Conservation (phyloP, 2,797 vertebrate species). For the Numenius phaeopus region DNA sequence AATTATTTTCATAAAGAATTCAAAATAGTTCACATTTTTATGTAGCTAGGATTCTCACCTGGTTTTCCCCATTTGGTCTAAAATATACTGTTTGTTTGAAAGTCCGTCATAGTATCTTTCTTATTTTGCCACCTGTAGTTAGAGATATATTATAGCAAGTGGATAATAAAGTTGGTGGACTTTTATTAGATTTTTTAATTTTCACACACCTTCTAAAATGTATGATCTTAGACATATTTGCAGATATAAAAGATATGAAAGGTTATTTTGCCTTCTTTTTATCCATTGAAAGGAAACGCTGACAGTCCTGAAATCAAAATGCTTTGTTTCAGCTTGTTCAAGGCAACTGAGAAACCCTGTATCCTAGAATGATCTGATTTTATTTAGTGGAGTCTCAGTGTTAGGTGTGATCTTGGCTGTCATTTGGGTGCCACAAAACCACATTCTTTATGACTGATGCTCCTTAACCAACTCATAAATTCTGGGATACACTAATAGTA, state of each 20-base stretch:
- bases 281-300: neutral
- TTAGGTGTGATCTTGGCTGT: neutral
- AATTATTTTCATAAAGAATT: neutral
- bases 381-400: neutral
- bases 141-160: neutral
- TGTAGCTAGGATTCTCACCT: accelerated
- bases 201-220: neutral
- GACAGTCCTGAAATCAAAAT: neutral
- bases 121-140: neutral
- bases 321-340: neutral
- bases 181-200: neutral
- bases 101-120: neutral
- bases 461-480: neutral
- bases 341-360: neutral
- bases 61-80: accelerated
- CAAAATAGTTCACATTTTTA: neutral
- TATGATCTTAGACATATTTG: neutral
- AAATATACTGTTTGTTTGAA: neutral
- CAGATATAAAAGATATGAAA: neutral
- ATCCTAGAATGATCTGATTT: neutral
- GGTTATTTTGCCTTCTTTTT: neutral
- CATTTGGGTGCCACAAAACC: neutral
- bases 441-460: neutral
- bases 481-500: neutral
- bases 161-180: neutral